These are phyloP conservation scores for Bembecia ichneumoniformis DNA, from an alignment of 2,888 invertebrate genomes.

Conservation along the genomic window DNA sequence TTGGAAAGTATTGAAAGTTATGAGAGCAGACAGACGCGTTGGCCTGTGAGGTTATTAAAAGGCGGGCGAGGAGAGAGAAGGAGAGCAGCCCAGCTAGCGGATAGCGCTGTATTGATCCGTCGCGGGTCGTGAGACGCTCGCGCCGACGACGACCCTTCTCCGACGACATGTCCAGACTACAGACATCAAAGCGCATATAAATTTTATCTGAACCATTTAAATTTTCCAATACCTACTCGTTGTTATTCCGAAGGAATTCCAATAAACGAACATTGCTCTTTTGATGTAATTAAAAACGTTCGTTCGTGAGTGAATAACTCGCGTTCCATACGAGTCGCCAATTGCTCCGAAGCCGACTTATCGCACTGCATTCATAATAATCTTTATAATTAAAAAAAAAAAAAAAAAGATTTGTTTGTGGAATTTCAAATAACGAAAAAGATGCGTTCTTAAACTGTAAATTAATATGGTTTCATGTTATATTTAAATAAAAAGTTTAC, in stretches of 20 bases:
- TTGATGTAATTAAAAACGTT: constrained; percentile 1
- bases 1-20: not conserved
- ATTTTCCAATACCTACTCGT: not conserved
- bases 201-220: not conserved
- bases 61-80: constrained; percentile 11
- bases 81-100: constrained; percentile 12
- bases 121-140: constrained; percentile 28
- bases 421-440: too few species aligned
- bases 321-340: constrained; percentile 9
- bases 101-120: constrained; percentile 36
- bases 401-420: too few species aligned
- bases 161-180: not conserved
- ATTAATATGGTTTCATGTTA: too few species aligned
- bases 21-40: constrained; percentile 25
- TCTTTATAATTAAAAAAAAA: too few species aligned
- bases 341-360: constrained; percentile 20
- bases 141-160: constrained; percentile 6
- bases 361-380: constrained; percentile 3
- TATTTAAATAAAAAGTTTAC: too few species aligned
- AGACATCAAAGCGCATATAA: not conserved
- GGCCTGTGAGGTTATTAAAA: constrained; percentile 9
- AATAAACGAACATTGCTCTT: not conserved
- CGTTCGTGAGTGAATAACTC: constrained; percentile 8
- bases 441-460: too few species aligned
- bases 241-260: not conserved